Conservation (phyloP, 2,113 vertebrate species). For the Danionella cerebrum region DNA sequence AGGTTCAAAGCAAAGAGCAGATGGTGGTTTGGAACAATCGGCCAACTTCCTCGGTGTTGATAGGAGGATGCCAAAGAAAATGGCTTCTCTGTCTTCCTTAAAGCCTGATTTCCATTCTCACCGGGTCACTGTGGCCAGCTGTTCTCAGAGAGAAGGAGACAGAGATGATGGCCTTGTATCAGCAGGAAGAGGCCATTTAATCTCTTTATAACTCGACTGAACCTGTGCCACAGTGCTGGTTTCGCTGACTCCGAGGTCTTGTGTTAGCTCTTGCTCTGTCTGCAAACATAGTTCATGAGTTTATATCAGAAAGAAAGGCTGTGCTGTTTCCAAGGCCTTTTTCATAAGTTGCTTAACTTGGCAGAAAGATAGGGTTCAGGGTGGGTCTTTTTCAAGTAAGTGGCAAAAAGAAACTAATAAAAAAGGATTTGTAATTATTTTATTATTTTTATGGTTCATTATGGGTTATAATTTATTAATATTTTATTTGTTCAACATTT, state of each 20-base stretch:
- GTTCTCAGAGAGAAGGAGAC: constrained; percentile 50
- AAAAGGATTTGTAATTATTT: too few species aligned
- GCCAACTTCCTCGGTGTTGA: constrained; percentile 53
- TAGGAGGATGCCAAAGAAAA: constrained; percentile 46
- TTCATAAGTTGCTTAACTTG: background rate
- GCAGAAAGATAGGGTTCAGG: too few species aligned
- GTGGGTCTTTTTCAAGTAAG: too few species aligned
- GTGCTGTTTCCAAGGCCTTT: background rate
- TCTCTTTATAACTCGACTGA: constrained; percentile 15
- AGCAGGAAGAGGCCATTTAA: background rate
- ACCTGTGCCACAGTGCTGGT: background rate
- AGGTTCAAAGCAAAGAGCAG: constrained; percentile 69
- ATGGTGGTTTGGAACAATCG: constrained; percentile 65
- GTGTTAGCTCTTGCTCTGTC: background rate
- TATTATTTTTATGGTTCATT: too few species aligned
- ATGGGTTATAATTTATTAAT: too few species aligned
- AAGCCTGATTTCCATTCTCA: constrained; percentile 57
- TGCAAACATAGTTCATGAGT: background rate
- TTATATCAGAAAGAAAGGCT: background rate
- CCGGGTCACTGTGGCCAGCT: constrained; percentile 57
- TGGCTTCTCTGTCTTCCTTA: constrained; percentile 53
- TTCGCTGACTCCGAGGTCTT: background rate
- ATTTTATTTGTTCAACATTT: too few species aligned
- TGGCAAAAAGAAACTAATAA: too few species aligned
- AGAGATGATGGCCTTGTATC: background rate